Base-by-base conservation (phyloP, 1,140 invertebrate genomes). In the Druon quercuslanigerum region DNA sequence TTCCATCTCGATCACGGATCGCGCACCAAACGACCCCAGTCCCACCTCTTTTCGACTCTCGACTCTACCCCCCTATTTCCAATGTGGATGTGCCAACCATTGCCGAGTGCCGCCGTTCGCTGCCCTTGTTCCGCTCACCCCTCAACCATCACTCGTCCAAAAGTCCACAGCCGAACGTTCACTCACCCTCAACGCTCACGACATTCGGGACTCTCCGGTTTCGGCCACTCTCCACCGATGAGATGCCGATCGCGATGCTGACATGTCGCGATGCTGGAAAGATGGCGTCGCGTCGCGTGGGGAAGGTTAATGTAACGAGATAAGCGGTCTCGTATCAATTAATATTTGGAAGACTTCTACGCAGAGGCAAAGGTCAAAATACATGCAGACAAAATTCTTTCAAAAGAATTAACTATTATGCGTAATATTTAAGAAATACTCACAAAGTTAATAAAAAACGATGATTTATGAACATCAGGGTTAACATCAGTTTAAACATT, bases 11-110 rank as follows among this genome's bases (percentile, higher is more conserved):
- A 50, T 66, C 51, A 50, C 66, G 54, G 74, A 79, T 33, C 12
- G 56, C 52, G n/a, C n/a, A 72, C 76, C 73, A 79, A 82, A 75
- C 50, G 25, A 66, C n/a, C 40, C 40, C 25, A 66, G 20, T 16
- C 25, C 60, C 11, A 20, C 9, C 19, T 25, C 9, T 17, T 12
- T 12, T 0, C 14, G 6, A 16, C 46, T 72, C 16, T 9, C 17
- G 5, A 66, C 14, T 40, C 25, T 14, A 19, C 50, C 50, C 19
- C 19, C 8, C 14, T 19, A 19, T 52, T 20, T 52, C 51, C 50
- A 72, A 46, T 46, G 40, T 46, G 40, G 40, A 46, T 66, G 60
- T 66, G 60, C 60, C 60, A 66, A 66, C 60, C 60, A 66, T 14
- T 66, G 60, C 25, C 40, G 40, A 9, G 8, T 66, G 20, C 60